A percentile compares a stretch with the other conserved stretches of the same genome.
Conservation (phyloP, 1,140 invertebrate species). For the Rhizoglyphus robini region DNA sequence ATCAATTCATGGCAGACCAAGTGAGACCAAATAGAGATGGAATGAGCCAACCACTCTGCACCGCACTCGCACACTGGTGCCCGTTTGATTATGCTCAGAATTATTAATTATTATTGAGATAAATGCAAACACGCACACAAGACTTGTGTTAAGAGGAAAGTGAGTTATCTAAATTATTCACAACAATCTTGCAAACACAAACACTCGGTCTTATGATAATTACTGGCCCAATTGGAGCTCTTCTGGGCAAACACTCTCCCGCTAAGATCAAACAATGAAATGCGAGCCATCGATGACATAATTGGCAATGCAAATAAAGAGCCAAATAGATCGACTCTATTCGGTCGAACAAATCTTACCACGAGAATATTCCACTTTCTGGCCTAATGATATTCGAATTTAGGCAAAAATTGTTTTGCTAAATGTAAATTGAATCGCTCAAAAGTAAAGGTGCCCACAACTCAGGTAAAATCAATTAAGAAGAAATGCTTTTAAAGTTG, state of each 20-base stretch:
- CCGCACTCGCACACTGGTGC: background rate
- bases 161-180: slow-evolving; percentile 11
- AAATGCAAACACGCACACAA: slow-evolving; percentile 4
- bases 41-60: background rate
- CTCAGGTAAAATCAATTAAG: too few species aligned
- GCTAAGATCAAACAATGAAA: background rate
- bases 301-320: too few species aligned
- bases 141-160: background rate
- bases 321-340: too few species aligned
- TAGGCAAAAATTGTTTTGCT: too few species aligned
- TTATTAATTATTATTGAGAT: slow-evolving; percentile 13
- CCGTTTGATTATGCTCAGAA: background rate
- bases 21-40: slow-evolving; percentile 2
- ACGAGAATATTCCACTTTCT: too few species aligned
- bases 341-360: too few species aligned
- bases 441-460: too few species aligned
- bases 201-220: background rate
- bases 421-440: too few species aligned
- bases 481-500: too few species aligned
- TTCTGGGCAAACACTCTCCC: background rate
- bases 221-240: background rate
- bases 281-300: background rate
- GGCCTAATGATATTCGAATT: too few species aligned
- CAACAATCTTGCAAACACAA: slow-evolving; percentile 6
- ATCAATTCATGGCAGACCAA: background rate